A percentile compares a stretch with the other conserved stretches of the same genome.
These are phyloP conservation scores for Halichondria panicea DNA, from an alignment of 37 sponge, comb jelly and placozoan species.

Conservation along the genomic window DNA sequence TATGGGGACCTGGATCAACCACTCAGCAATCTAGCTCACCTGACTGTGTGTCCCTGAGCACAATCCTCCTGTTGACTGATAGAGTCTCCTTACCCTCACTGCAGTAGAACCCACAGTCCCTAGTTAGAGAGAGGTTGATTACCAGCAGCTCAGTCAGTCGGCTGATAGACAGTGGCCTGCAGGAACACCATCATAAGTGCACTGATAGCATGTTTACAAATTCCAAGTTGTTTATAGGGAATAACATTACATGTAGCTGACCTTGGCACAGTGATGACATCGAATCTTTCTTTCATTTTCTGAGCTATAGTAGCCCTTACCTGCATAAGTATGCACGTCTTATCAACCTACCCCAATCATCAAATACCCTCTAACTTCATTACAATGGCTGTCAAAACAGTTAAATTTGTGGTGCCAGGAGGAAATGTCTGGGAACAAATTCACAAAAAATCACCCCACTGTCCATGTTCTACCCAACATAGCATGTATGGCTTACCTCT, in stretches of 20 bases:
- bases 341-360: too few species aligned
- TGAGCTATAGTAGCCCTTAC: conserved; percentile 37
- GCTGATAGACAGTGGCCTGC: conserved; percentile 63
- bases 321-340: too few species aligned
- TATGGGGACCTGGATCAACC: not conserved
- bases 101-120: conserved; percentile 76
- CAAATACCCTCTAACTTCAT: too few species aligned
- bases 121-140: conserved; percentile 70
- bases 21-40: conserved; percentile 9
- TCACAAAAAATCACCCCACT: too few species aligned
- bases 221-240: not conserved
- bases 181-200: not conserved
- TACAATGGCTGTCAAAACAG: too few species aligned
- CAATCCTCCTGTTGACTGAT: conserved; percentile 69
- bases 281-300: conserved; percentile 72
- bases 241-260: not conserved
- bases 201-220: not conserved
- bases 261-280: conserved; percentile 56
- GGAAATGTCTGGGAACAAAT: too few species aligned
- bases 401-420: too few species aligned
- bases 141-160: conserved; percentile 41
- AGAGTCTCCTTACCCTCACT: conserved; percentile 65
- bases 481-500: too few species aligned
- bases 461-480: too few species aligned
- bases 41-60: conserved; percentile 44